A percentile compares a stretch with the other conserved stretches of the same genome.
Evolutionary conservation across 2,888 invertebrate species (phyloP).

Genomic region (Cheilosia vernalis): DNA sequence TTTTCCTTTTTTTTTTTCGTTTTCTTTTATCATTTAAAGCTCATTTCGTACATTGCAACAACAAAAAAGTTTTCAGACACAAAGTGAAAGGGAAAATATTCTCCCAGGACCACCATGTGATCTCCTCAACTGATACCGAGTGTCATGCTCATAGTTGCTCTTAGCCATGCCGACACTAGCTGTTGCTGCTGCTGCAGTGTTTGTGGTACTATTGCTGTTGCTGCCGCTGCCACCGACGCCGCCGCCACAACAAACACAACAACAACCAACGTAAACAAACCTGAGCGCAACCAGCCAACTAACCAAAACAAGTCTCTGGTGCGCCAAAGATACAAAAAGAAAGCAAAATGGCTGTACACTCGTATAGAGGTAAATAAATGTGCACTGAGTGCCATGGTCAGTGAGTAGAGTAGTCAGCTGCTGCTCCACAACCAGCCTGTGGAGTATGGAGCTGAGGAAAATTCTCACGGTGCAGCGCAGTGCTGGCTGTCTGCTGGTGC

Average conservation of each 20-base stretch:
- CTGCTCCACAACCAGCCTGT: constrained; percentile 56
- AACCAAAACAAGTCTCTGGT: constrained; percentile 54
- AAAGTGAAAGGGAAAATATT: constrained; percentile 75
- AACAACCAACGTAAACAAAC: constrained; percentile 71
- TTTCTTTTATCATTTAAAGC: constrained; percentile 48
- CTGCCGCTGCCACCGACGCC: constrained; percentile 33
- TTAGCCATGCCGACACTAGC: constrained; percentile 72
- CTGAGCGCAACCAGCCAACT: constrained; percentile 59
- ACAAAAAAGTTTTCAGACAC: constrained; percentile 57
- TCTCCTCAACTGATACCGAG: constrained; percentile 70
- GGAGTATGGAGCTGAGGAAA: constrained; percentile 64
- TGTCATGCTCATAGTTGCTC: constrained; percentile 73
- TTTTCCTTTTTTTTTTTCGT: constrained; percentile 25
- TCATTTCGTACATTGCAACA: constrained; percentile 55
- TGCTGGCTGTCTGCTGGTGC: constrained; percentile 10
- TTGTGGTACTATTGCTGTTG: constrained; percentile 25
- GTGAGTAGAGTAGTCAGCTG: constrained; percentile 74
- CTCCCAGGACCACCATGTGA: constrained; percentile 75
- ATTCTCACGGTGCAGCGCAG: constrained; percentile 69
- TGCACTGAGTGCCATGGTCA: constrained; percentile 74
- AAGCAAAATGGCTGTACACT: constrained; percentile 60
- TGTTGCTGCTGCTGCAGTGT: constrained; percentile 16
- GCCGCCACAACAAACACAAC: constrained; percentile 68
- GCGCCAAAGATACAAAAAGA: constrained; percentile 63
- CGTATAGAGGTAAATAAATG: constrained; percentile 55